Evolutionary conservation across 2,113 vertebrate species (phyloP), one percentile per base, ranked within the genome.

Genomic region (Carollia perspicillata): DNA sequence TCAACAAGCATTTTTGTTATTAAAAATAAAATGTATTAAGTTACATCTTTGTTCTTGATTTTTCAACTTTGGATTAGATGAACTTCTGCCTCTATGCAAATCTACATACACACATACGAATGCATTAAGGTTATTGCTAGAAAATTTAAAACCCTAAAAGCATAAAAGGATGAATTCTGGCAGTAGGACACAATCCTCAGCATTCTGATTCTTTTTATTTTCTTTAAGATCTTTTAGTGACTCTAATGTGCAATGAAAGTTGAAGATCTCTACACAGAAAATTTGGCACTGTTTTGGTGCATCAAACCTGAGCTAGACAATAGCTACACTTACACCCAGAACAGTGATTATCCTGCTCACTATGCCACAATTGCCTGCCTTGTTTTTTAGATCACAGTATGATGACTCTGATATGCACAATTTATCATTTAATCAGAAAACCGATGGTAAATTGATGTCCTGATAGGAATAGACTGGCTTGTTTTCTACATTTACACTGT

Each of bases 401-500:
- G 22, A 90, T 90, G 63, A 0, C 3, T 91, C 92, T 86, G 18
- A 89, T 60, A 92, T 44, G 53, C 53, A 11, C 0, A 44, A 79
- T 44, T 80, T 87, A 87, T 84, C 35, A n/a, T 65, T 26, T 88
- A 94, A 72, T 78, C 40, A 84, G 10, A 68, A 94, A 91, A 90
- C 40, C 84, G 93, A 87, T n/a, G 17, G 10, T 44, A 85, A 97
- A 92, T 71, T 78, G 20, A 77, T 44, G 22, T 69, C 53, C 16
- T 60, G 10, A 42, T 55, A 47, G 72, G 16, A 95, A 77, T 42
- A 93, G 28, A 85, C 6, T 11, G 44, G 18, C 13, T 84, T 95
- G 23, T 74, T 89, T 90, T 91, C 63, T 85, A 0, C 49, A 79
- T 89, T 95, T 84, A 26, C 22, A 49, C 22, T 55, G 11, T 81